Conservation (phyloP, 2,797 vertebrate genomes). For the Agapornis canus region DNA sequence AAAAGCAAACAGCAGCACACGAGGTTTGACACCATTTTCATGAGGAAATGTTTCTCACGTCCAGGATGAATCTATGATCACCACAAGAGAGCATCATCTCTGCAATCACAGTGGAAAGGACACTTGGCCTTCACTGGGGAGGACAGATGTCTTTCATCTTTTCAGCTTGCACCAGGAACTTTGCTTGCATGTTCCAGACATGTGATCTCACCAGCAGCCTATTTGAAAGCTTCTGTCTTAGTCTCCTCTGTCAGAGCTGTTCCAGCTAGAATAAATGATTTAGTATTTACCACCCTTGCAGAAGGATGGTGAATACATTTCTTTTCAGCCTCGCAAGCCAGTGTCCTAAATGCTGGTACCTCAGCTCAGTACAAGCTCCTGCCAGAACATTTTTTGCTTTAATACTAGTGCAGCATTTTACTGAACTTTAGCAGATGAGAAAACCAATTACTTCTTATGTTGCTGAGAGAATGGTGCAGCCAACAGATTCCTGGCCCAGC, state of each 20-base stretch:
- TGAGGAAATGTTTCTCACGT: not conserved
- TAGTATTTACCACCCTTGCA: not conserved
- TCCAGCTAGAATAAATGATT: not conserved
- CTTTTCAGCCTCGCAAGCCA: not conserved
- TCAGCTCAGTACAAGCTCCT: not conserved
- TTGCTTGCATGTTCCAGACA: not conserved
- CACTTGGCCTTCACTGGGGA: not conserved
- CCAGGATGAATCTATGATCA: not conserved
- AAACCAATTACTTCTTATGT: slow-evolving; percentile 3
- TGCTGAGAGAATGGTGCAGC: not conserved
- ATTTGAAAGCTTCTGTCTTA: not conserved
- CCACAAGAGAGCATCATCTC: not conserved
- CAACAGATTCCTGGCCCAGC: slow-evolving; percentile 30
- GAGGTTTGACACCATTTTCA: not conserved
- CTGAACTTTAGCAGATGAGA: not conserved
- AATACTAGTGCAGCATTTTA: not conserved
- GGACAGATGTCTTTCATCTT: rapidly evolving
- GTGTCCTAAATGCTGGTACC: not conserved
- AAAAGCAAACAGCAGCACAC: rapidly evolving
- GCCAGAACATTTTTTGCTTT: not conserved
- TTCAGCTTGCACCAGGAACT: not conserved
- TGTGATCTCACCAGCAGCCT: not conserved
- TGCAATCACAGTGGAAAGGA: not conserved
- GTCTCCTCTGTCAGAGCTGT: not conserved
- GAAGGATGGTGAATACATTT: not conserved